phyloP scores from a whole-genome alignment of 2,888 invertebrate species.

The Ornithoptera alexandrae region DNA sequence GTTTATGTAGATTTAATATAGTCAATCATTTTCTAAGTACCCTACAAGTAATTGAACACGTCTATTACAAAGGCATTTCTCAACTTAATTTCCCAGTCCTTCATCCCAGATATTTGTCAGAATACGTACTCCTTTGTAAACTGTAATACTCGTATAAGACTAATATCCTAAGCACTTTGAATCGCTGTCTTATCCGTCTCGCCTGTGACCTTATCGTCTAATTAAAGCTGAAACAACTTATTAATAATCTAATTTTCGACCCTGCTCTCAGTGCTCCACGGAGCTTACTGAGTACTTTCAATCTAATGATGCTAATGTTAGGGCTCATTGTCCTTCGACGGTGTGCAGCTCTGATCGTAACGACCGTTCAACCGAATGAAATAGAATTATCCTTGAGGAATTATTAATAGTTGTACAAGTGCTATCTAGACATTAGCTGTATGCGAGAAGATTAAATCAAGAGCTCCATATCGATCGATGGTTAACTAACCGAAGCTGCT shows the following conservation, averaged over 20 bases:
- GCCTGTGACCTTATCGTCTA: conserved; percentile 8
- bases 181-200: background rate
- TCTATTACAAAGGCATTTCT: too few relatives aligned
- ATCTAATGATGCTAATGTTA: background rate
- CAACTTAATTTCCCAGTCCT: too few relatives aligned
- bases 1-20: too few relatives aligned
- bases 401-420: conserved; percentile 47
- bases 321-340: conserved; percentile 7
- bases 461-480: conserved; percentile 58
- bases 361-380: conserved; percentile 36
- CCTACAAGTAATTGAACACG: too few relatives aligned
- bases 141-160: background rate
- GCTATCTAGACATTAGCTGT: conserved; percentile 56
- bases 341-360: conserved; percentile 5
- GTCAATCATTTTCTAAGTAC: too few relatives aligned
- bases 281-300: background rate
- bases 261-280: background rate
- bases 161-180: background rate
- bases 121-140: too few relatives aligned
- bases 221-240: conserved; percentile 20
- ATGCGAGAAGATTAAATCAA: conserved; percentile 61
- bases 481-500: conserved; percentile 45
- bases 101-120: too few relatives aligned
- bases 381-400: conserved; percentile 59
- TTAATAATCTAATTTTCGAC: conserved; percentile 18